Percentiles rank a stretch among this genome's conserved stretches.
Conservation (phyloP, 2,113 vertebrate genomes). For the Enhydra lutris region DNA sequence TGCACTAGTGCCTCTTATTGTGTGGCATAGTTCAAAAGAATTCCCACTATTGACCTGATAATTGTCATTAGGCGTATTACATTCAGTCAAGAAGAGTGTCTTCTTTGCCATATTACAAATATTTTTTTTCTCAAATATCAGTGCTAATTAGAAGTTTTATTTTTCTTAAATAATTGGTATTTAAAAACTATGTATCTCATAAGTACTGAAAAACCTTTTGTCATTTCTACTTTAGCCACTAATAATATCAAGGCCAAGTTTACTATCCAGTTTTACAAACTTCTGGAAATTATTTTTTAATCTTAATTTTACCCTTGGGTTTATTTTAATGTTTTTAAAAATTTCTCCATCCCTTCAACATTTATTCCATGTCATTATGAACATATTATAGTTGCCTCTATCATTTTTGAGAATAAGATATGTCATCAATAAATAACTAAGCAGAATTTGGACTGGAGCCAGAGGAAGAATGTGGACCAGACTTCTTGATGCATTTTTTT, state of each 20-base stretch:
- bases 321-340: neutral
- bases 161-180: neutral
- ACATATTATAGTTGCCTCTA: neutral
- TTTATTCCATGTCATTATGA: neutral
- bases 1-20: neutral
- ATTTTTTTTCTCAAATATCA: neutral
- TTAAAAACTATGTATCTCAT: neutral
- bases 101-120: neutral
- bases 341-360: neutral
- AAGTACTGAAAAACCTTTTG: neutral
- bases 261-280: neutral
- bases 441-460: neutral
- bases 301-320: neutral
- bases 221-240: neutral
- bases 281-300: neutral
- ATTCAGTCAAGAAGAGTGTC: neutral
- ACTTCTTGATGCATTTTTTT: neutral
- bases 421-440: neutral
- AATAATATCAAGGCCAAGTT: neutral
- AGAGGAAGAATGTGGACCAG: neutral
- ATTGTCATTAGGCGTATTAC: neutral
- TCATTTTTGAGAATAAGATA: neutral
- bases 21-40: neutral
- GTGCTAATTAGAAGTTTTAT: neutral
- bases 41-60: neutral